A percentile compares a stretch with the other conserved stretches of the same genome.
phyloP scores from a whole-genome alignment of 2,797 vertebrate species.

The Aplochiton taeniatus region DNA sequence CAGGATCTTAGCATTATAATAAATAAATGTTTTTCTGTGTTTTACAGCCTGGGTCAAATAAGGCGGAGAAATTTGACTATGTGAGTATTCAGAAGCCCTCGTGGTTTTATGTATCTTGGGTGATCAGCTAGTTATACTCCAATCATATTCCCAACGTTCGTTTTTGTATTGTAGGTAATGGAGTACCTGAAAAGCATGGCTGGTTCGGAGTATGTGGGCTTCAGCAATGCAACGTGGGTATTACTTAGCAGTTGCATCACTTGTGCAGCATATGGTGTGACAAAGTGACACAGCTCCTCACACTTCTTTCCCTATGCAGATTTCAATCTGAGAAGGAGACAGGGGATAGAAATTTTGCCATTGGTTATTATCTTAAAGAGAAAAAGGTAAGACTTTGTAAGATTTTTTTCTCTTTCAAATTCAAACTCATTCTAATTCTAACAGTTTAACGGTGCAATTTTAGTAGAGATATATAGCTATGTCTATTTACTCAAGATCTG shows the following conservation, averaged over 20 bases:
- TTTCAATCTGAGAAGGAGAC: conserved; percentile 93
- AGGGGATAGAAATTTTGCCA: conserved; percentile 88
- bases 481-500: too few species aligned
- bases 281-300: conserved; percentile 1
- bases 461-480: neutral
- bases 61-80: conserved; percentile 88
- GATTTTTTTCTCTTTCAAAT: neutral
- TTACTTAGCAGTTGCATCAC: neutral
- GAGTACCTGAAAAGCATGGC: conserved; percentile 85
- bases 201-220: conserved; percentile 85
- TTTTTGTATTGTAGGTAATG: conserved; percentile 76
- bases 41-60: conserved; percentile 82
- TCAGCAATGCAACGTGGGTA: conserved; percentile 91
- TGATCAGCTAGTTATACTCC: too few species aligned
- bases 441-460: neutral
- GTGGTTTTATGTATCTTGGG: too few species aligned
- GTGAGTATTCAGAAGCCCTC: conserved; percentile 72
- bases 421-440: neutral
- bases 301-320: conserved; percentile 54
- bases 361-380: conserved; percentile 92
- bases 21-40: conserved; percentile 20
- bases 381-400: conserved; percentile 79
- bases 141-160: neutral
- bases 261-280: neutral
- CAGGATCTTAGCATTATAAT: neutral